Base-by-base conservation (phyloP, 2,888 invertebrate genomes). In the Endomychus coccineus region DNA sequence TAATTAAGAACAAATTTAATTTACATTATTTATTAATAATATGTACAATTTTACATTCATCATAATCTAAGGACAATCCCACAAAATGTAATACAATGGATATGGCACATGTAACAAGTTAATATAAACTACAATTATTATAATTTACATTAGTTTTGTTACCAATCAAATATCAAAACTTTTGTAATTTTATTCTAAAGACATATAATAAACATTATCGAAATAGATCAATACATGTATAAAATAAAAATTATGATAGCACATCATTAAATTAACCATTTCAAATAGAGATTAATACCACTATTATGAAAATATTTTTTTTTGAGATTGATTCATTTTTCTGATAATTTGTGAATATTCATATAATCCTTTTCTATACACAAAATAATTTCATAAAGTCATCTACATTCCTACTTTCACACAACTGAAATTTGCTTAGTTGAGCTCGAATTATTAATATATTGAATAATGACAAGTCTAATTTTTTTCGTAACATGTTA, bases 41-140 rank as follows among this genome's bases (percentile, higher is more conserved):
- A 48, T 48, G 30, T 48, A 48, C 48, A 48, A 48, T 42, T 48
- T 48, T 48, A 48, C 48, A 48, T 33, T 38, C 36, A 44, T 29
- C 43, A 41, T 42, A 41, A 30, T 43, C 43, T 42, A 46, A 34
- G 34, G 45, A 49, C 49, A 44, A 29, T 29, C 42, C 47, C 49
- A 49, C 40, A 44, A 38, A 43, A n/a, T 35, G 41, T 38, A 46
- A 45, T 45, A 46, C 45, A 46, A 36, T 46, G 44, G 45, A 45
- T 46, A 43, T 46, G 45, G 46, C 46, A 46, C 46, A 46, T 45
- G 38, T 45, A 46, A 40, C 31, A 24, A 33, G 34, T 43, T 45
- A 42, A 40, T n/a, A 7, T 7, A 6, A 19, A 19, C 6, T 37
- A 39, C 40, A 43, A 35, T 36, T 10, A 36, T 40, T 43, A 44